Base-by-base conservation (phyloP, 2,797 vertebrate genomes). In the Pseudomugil gertrudae region DNA sequence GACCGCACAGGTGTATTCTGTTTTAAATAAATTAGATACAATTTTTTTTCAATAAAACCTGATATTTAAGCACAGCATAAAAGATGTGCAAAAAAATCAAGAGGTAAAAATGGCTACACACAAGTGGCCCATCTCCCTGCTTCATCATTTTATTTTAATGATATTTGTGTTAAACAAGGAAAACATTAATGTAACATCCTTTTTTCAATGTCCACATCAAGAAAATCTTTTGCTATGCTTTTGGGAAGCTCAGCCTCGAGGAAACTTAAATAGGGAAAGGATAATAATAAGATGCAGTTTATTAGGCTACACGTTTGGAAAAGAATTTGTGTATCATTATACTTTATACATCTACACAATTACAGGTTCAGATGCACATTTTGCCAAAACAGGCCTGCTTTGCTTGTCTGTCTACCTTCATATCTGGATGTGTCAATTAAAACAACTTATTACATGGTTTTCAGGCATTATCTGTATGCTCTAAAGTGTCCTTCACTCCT, bases 231-330 rank as follows among this genome's bases (percentile, higher is more conserved):
- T 48, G 33, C 60, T 59, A 48, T 75, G 71, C 43, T 79, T 83
- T 83, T 79, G 80, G 70, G 79, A 81, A 90, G 66, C 81, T 85
- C 82, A 84, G 63, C 70, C 57, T 76, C 17, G 13, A 55, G 38
- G 47, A 78, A 45, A 5, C 40, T 64, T 65, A 48, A 32, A 72
- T 47, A 73, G 48, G 52, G 45, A 27, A 72, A 74, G 53, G 48
- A 59, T 53, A 75, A 73, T 75, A 55, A 55, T 15, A 54, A 60
- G 43, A 70, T 72, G 33, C 24, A 64, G 38, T 61, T 70, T 64
- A 50, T 66, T 58, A 50, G 14, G 43, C 48, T 69, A 33, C n/a
- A 60, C 13, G 38, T 74, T 61, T 78, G 52, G 57, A 59, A 58
- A 27, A 60, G 45, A 53, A 70, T 61, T 53, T 47, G 19, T 35